Evolutionary conservation across 2,113 vertebrate genomes (phyloP).

Genomic region (Grus americana): DNA sequence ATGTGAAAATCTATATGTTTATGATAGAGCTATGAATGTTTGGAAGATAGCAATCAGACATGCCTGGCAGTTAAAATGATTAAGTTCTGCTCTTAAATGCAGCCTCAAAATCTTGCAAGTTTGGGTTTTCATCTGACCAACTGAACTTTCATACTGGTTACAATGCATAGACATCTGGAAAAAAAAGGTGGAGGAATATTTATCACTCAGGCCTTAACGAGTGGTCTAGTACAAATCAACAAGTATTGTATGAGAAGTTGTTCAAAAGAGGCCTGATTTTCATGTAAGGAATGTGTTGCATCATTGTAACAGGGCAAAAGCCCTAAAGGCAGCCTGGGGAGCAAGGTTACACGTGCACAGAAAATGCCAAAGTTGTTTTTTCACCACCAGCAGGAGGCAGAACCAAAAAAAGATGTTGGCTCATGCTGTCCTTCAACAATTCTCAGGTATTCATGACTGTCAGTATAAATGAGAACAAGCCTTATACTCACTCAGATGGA

Average conservation of each 20-base stretch:
- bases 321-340: not conserved
- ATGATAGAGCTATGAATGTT: slow-evolving; percentile 4
- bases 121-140: not conserved
- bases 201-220: not conserved
- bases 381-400: not conserved
- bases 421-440: not conserved
- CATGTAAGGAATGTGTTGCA: not conserved
- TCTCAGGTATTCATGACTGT: not conserved
- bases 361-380: not conserved
- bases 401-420: not conserved
- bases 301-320: not conserved
- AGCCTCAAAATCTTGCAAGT: not conserved
- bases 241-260: not conserved
- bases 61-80: not conserved
- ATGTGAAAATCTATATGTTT: slow-evolving; percentile 58
- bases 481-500: not conserved
- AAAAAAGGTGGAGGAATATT: not conserved
- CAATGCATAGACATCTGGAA: not conserved
- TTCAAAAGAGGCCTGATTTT: not conserved
- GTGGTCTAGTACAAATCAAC: not conserved
- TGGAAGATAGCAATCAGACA: not conserved
- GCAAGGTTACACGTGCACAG: fast-evolving
- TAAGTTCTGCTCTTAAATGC: not conserved
- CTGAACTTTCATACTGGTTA: not conserved
- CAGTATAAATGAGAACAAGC: not conserved